Evolutionary conservation across 1,140 invertebrate genomes (phyloP).

Genomic region (Metopolophium dirhodum): DNA sequence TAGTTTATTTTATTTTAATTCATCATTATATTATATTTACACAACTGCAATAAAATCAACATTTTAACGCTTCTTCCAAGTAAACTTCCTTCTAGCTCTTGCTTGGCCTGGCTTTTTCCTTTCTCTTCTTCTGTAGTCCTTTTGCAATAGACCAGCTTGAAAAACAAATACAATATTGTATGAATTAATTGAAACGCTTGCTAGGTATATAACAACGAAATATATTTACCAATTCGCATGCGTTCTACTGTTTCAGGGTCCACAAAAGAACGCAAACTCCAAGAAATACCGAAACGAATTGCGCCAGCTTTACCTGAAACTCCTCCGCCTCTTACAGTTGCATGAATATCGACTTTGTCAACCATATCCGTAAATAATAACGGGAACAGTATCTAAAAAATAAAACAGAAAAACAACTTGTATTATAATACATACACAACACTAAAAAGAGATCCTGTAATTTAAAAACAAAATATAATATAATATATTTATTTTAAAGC

Average conservation of each 20-base stretch:
- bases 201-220: not conserved
- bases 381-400: constrained; percentile 81
- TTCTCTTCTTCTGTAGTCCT: constrained; percentile 80
- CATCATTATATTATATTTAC: not conserved
- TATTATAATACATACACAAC: not conserved
- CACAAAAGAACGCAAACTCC: constrained; percentile 81
- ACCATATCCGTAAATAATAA: constrained; percentile 79
- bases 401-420: not conserved
- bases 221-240: constrained; percentile 80
- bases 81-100: constrained; percentile 88
- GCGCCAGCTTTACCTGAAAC: constrained; percentile 79
- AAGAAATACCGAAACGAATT: constrained; percentile 83
- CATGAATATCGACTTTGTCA: constrained; percentile 84
- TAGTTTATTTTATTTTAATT: constrained; percentile 29
- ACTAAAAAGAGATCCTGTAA: not conserved
- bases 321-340: constrained; percentile 71
- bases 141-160: constrained; percentile 84
- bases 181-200: not conserved
- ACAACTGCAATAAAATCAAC: constrained; percentile 9
- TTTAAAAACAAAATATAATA: not conserved
- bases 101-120: constrained; percentile 93
- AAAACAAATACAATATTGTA: constrained; percentile 53
- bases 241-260: constrained; percentile 76
- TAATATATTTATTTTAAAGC: not conserved
- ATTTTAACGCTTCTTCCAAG: constrained; percentile 88